phyloP scores from a whole-genome alignment of 2,113 vertebrate genomes.

The Pithys albifrons region DNA sequence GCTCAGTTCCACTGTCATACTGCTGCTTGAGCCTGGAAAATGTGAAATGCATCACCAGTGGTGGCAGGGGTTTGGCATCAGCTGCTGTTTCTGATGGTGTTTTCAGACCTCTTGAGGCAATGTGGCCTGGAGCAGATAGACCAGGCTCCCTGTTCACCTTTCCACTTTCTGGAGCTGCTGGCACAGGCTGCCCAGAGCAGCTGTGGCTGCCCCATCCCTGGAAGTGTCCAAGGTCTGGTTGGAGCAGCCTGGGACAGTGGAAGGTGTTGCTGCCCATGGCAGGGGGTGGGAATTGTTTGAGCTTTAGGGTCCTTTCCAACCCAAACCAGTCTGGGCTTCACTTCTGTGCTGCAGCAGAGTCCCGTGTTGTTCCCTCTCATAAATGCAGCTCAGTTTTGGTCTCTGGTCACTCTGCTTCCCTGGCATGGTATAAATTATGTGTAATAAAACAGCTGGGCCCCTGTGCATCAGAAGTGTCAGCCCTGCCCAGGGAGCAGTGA shows the following conservation, averaged over 20 bases:
- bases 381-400: background rate
- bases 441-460: background rate
- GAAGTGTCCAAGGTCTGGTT: background rate
- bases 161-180: background rate
- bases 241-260: background rate
- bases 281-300: background rate
- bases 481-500: background rate
- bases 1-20: background rate
- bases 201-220: background rate
- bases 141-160: background rate
- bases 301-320: background rate
- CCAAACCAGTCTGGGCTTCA: background rate
- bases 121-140: background rate
- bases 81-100: background rate
- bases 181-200: background rate
- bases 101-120: background rate
- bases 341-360: background rate
- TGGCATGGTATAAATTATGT: background rate
- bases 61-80: background rate
- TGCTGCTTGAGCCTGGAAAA: background rate
- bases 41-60: background rate
- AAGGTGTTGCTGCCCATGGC: background rate
- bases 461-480: background rate
- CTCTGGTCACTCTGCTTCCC: background rate
- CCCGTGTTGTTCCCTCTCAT: background rate